A percentile compares a stretch with the other conserved stretches of the same genome.
These are phyloP conservation scores for Sylvilagus floridanus DNA, from an alignment of 2,797 vertebrate species.

Conservation along the genomic window DNA sequence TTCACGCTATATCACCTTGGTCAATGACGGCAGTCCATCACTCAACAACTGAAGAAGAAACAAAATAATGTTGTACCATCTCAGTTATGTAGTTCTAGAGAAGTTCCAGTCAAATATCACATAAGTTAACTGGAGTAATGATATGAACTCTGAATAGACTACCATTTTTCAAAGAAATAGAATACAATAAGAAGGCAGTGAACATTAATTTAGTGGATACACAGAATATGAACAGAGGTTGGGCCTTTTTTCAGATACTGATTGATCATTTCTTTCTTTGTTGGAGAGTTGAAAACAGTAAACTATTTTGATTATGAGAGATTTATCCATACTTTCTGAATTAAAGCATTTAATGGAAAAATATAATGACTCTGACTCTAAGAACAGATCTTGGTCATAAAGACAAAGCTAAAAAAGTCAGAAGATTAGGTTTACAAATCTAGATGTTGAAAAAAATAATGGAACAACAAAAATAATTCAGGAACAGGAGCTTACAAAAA, in stretches of 20 bases:
- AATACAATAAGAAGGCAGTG: not conserved
- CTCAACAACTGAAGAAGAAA: not conserved
- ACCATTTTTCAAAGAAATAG: not conserved
- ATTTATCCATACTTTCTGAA: not conserved
- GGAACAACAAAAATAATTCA: not conserved
- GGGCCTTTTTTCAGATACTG: not conserved
- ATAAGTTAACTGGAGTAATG: not conserved
- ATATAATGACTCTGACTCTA: not conserved
- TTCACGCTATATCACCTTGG: not conserved
- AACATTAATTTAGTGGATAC: not conserved
- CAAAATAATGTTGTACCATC: not conserved
- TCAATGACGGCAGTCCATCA: not conserved
- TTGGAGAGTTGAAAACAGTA: not conserved
- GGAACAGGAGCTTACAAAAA: not conserved
- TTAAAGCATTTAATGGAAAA: slow-evolving; percentile 36
- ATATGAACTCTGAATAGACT: not conserved
- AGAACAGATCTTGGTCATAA: slow-evolving; percentile 38
- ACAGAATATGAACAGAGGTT: not conserved
- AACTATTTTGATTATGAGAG: slow-evolving; percentile 35
- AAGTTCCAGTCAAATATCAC: not conserved
- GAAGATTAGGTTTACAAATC: slow-evolving; percentile 3
- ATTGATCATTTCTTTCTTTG: not conserved
- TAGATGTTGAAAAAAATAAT: not conserved
- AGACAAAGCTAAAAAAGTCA: slow-evolving; percentile 18
- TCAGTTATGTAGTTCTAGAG: not conserved